A percentile compares a stretch with the other conserved stretches of the same genome.
phyloP scores from a whole-genome alignment of 53 echinoderm and acorn worm species.

The Apostichopus leukothele region DNA sequence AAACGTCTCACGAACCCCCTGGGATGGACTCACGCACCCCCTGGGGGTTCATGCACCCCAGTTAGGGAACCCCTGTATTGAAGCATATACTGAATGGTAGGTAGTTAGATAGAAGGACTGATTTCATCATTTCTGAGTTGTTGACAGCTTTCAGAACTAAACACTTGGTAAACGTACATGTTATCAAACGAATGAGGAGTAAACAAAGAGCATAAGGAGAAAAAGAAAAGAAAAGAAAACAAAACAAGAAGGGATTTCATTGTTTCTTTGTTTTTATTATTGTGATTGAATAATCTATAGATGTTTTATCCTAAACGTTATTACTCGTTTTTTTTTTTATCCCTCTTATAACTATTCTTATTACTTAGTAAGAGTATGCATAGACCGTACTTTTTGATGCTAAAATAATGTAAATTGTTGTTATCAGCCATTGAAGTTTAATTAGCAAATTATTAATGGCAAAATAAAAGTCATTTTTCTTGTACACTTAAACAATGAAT shows the following conservation, averaged over 20 bases:
- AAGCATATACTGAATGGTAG: no score
- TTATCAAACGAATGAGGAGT: no score
- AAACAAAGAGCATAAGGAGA: no score
- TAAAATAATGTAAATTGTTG: constrained; percentile 23
- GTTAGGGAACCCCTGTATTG: no score
- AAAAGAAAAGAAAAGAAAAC: not conserved
- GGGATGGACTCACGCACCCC: no score
- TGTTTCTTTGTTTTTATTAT: constrained; percentile 9
- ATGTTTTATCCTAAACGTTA: constrained; percentile 45
- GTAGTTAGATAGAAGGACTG: no score
- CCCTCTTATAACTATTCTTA: constrained; percentile 11
- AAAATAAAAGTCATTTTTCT: not conserved
- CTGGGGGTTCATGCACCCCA: no score
- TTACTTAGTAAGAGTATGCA: constrained; percentile 44
- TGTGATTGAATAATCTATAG: constrained; percentile 47
- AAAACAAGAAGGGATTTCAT: not conserved
- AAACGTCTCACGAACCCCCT: no score
- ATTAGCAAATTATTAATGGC: constrained; percentile 4
- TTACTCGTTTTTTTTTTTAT: not conserved
- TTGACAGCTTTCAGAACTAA: no score
- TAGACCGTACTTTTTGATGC: constrained; percentile 36
- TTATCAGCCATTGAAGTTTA: constrained; percentile 7
- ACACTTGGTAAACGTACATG: no score
- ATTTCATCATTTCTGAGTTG: no score
- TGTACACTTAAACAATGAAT: not conserved